Evolutionary conservation across 2,888 invertebrate species (phyloP).

Genomic region (Lucinisca nassula): DNA sequence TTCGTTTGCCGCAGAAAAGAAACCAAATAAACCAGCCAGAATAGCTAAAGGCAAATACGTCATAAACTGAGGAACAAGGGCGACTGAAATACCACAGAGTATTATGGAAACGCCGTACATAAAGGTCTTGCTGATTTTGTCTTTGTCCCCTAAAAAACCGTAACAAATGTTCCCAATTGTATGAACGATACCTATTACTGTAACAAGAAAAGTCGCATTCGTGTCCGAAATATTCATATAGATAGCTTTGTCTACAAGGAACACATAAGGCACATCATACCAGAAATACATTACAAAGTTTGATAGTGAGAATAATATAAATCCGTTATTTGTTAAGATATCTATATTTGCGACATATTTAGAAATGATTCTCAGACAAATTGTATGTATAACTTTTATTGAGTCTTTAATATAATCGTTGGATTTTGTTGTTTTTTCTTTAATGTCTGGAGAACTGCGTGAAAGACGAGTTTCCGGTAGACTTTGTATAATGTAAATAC

Average conservation of each 20-base stretch:
- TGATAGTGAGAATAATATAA: slow-evolving; percentile 88
- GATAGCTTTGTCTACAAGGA: slow-evolving; percentile 93
- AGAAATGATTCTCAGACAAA: neutral
- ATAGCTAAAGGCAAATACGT: slow-evolving; percentile 70
- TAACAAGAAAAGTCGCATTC: slow-evolving; percentile 92
- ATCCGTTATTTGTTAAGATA: slow-evolving; percentile 31
- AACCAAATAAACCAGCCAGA: slow-evolving; percentile 91
- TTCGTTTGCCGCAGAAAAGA: slow-evolving; percentile 97
- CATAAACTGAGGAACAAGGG: slow-evolving; percentile 75
- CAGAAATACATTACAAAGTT: slow-evolving; percentile 94
- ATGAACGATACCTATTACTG: slow-evolving; percentile 93
- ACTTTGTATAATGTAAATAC: neutral
- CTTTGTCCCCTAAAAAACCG: slow-evolving; percentile 96
- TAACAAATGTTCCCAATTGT: slow-evolving; percentile 92
- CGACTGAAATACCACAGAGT: slow-evolving; percentile 87
- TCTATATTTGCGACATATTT: neutral
- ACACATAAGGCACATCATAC: slow-evolving; percentile 97
- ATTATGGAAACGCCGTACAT: slow-evolving; percentile 94
- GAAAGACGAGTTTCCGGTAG: neutral
- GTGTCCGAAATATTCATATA: slow-evolving; percentile 89
- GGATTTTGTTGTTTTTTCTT: too few relatives aligned
- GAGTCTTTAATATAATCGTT: too few relatives aligned
- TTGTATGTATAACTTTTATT: too few relatives aligned
- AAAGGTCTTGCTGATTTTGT: slow-evolving; percentile 93
- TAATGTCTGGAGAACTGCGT: too few relatives aligned